Percentiles rank a stretch among this genome's conserved stretches.
Conservation (phyloP, 2,888 invertebrate genomes). For the Drosophila stalkeri region DNA sequence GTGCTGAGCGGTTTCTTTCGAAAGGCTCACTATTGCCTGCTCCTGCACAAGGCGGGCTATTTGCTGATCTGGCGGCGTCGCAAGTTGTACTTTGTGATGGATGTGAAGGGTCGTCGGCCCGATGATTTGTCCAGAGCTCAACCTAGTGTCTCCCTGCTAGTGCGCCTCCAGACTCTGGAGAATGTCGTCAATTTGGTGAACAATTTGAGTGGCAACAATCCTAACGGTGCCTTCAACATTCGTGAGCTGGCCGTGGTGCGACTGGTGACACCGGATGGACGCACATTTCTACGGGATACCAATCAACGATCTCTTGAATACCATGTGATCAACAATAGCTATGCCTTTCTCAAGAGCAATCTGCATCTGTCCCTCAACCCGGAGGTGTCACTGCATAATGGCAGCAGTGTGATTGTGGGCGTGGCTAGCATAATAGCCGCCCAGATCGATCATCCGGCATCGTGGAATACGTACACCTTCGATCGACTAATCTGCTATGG, state of each 20-base stretch:
- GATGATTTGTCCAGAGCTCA: slow-evolving; percentile 51
- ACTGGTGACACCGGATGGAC: slow-evolving; percentile 74
- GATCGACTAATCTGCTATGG: slow-evolving; percentile 82
- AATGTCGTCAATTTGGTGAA: slow-evolving; percentile 73
- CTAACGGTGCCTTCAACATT: slow-evolving; percentile 63
- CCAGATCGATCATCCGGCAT: slow-evolving; percentile 82
- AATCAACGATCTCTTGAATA: slow-evolving; percentile 65
- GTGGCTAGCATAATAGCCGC: slow-evolving; percentile 75
- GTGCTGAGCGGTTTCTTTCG: slow-evolving; percentile 72
- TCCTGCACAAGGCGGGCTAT: slow-evolving; percentile 64
- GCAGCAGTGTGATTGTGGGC: slow-evolving; percentile 78
- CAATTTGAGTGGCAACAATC: slow-evolving; percentile 58
- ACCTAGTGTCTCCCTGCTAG: slow-evolving; percentile 68
- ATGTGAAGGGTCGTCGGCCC: slow-evolving; percentile 70
- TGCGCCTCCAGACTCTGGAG: slow-evolving; percentile 70
- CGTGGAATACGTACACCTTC: slow-evolving; percentile 78
- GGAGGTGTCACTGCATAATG: slow-evolving; percentile 62
- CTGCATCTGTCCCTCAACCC: slow-evolving; percentile 75
- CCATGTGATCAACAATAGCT: slow-evolving; percentile 72
- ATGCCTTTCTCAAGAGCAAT: slow-evolving; percentile 76
- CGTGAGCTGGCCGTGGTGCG: slow-evolving; percentile 76
- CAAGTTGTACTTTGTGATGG: slow-evolving; percentile 78
- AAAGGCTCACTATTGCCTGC: slow-evolving; percentile 69
- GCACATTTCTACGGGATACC: slow-evolving; percentile 60
- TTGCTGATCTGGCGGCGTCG: slow-evolving; percentile 80